phyloP scores from a whole-genome alignment of 2,888 invertebrate genomes.

The Drepanosiphum platanoidis region DNA sequence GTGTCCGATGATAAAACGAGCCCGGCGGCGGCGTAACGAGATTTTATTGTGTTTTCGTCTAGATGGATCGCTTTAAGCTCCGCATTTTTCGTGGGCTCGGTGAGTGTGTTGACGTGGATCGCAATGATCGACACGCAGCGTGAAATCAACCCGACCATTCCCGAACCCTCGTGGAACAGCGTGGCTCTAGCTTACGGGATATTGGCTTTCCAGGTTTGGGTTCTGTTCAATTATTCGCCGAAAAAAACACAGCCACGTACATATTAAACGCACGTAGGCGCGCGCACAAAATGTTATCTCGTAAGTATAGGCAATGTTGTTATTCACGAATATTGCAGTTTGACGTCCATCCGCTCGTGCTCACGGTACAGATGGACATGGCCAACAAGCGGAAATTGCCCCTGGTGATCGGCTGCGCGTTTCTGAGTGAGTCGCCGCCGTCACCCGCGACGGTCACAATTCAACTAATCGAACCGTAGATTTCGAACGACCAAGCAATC shows the following conservation, averaged over 20 bases:
- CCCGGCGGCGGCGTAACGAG: too few species aligned
- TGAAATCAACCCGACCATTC: constrained; percentile 67
- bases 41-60: constrained; percentile 39
- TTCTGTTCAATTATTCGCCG: constrained; percentile 19
- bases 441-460: too few species aligned
- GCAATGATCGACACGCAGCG: constrained; percentile 71
- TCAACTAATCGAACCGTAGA: too few species aligned
- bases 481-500: too few species aligned
- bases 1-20: too few species aligned
- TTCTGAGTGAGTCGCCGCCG: constrained; percentile 70
- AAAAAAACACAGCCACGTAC: constrained; percentile 2
- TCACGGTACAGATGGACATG: constrained; percentile 95
- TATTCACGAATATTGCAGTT: constrained; percentile 69
- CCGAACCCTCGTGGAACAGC: constrained; percentile 68
- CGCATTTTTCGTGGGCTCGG: constrained; percentile 73
- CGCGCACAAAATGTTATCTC: background rate
- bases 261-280: background rate
- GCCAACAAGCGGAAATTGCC: constrained; percentile 78
- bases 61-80: constrained; percentile 76
- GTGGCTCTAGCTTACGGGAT: constrained; percentile 68
- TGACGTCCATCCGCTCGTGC: constrained; percentile 83
- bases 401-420: constrained; percentile 77
- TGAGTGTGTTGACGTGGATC: constrained; percentile 75
- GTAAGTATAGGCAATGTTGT: background rate
- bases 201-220: constrained; percentile 67